Conservation (phyloP, 2,888 invertebrate species). For the Mythimna lalbum region DNA sequence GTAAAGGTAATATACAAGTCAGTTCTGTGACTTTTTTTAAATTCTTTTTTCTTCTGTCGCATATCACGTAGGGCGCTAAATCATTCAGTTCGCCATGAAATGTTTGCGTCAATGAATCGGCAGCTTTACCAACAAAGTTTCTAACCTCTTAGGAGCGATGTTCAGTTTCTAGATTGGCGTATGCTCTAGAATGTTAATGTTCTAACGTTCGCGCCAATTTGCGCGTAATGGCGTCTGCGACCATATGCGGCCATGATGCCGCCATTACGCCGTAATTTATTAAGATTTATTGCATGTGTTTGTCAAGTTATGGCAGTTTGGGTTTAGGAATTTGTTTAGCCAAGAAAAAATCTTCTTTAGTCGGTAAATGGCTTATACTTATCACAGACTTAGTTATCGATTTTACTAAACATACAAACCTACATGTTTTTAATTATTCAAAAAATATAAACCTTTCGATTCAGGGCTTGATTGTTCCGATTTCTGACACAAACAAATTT, state of each 20-base stretch:
- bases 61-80: not conserved
- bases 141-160: conserved; percentile 61
- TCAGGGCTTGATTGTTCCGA: no score
- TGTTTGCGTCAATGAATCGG: conserved; percentile 30
- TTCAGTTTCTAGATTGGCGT: conserved; percentile 65
- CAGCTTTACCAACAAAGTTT: conserved; percentile 49
- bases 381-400: no score
- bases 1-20: no score
- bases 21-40: not conserved
- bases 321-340: not conserved
- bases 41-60: not conserved
- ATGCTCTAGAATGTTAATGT: conserved; percentile 69
- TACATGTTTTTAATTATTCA: no score
- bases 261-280: conserved; percentile 39
- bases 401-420: no score
- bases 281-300: conserved; percentile 31
- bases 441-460: no score
- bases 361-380: not conserved
- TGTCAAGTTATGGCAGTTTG: conserved; percentile 4
- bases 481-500: no score
- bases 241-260: conserved; percentile 50
- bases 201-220: conserved; percentile 60
- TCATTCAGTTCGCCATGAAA: not conserved
- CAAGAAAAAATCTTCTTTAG: not conserved
- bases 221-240: conserved; percentile 51